Percentiles rank a stretch among this genome's conserved stretches.
These are phyloP conservation scores for Macroramphosus scolopax DNA, from an alignment of 2,797 vertebrate genomes.

Conservation along the genomic window DNA sequence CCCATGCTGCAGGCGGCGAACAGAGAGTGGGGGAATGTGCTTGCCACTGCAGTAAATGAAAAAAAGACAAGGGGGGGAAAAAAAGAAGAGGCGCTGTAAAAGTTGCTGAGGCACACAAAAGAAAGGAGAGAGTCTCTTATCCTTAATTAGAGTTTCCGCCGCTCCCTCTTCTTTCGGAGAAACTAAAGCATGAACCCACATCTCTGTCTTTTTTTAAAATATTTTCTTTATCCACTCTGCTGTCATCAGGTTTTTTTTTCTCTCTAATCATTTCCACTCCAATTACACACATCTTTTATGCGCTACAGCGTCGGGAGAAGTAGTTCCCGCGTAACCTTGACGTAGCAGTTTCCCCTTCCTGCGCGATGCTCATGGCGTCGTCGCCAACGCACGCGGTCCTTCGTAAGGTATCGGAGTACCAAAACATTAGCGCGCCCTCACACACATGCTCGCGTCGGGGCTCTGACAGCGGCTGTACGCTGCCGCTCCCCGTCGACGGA, in stretches of 20 bases:
- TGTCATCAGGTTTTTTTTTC: slow-evolving; percentile 11
- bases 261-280: neutral
- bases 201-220: slow-evolving; percentile 21
- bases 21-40: slow-evolving; percentile 64
- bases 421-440: too few relatives aligned
- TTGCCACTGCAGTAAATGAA: slow-evolving; percentile 75
- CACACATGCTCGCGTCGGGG: neutral
- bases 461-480: slow-evolving; percentile 12
- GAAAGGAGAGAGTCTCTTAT: slow-evolving; percentile 67
- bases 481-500: slow-evolving; percentile 27
- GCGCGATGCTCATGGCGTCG: too few relatives aligned
- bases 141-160: slow-evolving; percentile 72
- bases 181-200: slow-evolving; percentile 43
- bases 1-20: slow-evolving; percentile 65
- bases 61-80: slow-evolving; percentile 13
- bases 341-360: too few relatives aligned
- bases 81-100: slow-evolving; percentile 59
- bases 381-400: too few relatives aligned
- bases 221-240: slow-evolving; percentile 11
- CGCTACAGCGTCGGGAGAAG: too few relatives aligned
- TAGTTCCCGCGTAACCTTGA: too few relatives aligned
- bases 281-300: slow-evolving; percentile 21
- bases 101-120: slow-evolving; percentile 77
- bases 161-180: slow-evolving; percentile 45
- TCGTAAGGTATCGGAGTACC: too few relatives aligned